Conservation (phyloP, 2,113 vertebrate species). For the Lampris incognitus region DNA sequence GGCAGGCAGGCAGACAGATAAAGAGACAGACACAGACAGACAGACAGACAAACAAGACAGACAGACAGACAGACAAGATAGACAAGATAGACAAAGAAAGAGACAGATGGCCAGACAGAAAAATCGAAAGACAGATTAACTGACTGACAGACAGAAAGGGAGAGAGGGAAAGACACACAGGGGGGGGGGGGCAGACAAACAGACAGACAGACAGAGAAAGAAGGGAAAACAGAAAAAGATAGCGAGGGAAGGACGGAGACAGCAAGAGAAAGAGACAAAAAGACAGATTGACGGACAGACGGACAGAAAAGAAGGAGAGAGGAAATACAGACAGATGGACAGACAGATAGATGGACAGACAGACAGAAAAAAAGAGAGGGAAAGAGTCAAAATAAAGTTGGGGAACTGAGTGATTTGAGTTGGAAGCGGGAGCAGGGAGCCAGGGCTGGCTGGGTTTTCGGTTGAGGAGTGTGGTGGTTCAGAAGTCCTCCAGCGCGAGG, state of each 20-base stretch:
- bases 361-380: conserved; percentile 28
- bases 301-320: not conserved
- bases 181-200: conserved; percentile 29
- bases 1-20: no score
- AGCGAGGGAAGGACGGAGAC: not conserved
- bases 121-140: no score
- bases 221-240: not conserved
- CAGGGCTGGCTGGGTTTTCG: conserved; percentile 82
- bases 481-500: conserved; percentile 90
- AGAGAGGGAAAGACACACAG: conserved; percentile 47
- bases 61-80: no score
- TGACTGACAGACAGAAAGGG: conserved; percentile 44
- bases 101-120: no score
- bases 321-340: conserved; percentile 4
- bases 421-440: conserved; percentile 75
- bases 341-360: not conserved
- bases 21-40: no score
- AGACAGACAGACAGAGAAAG: conserved; percentile 22
- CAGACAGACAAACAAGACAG: no score
- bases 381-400: conserved; percentile 62
- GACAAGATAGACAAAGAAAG: no score
- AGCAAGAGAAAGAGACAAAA: conserved; percentile 14
- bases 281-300: not conserved
- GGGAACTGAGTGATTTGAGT: conserved; percentile 77
- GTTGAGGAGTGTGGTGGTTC: conserved; percentile 90